phyloP scores from a whole-genome alignment of 2,797 vertebrate species.

The Lepilemur ruficaudatus region DNA sequence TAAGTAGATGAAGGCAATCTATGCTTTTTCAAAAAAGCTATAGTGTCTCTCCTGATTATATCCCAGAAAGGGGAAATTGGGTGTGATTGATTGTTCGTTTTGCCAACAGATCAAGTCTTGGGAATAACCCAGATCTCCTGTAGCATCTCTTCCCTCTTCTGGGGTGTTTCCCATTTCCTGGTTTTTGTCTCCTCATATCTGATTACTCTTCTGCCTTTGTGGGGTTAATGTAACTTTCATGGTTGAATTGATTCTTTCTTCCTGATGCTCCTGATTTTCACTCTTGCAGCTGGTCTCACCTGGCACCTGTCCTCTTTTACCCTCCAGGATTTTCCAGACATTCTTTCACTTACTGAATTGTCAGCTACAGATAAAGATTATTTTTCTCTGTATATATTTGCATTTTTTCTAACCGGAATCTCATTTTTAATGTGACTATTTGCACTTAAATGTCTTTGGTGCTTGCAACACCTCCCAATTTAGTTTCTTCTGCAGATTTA shows the following conservation, averaged over 20 bases:
- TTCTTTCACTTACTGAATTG: conserved; percentile 26
- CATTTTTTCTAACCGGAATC: conserved; percentile 44
- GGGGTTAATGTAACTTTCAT: neutral
- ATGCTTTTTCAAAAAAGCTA: neutral
- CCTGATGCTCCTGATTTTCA: neutral
- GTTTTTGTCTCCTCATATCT: neutral
- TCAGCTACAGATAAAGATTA: neutral
- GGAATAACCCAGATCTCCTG: neutral
- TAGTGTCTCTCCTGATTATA: neutral
- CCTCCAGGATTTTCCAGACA: neutral
- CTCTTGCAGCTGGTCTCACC: neutral
- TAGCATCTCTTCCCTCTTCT: neutral
- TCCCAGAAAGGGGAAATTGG: neutral
- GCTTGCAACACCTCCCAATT: conserved; percentile 62
- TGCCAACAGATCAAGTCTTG: neutral
- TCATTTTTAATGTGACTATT: conserved; percentile 52
- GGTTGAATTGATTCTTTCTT: neutral
- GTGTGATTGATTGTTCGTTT: neutral
- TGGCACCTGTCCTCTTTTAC: neutral
- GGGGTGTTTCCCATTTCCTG: neutral
- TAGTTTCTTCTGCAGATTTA: conserved; percentile 48
- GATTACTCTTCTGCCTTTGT: neutral
- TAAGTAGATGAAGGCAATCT: neutral
- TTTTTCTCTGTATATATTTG: conserved; percentile 71
- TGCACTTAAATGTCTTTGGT: conserved; percentile 50